Evolutionary conservation across 2,888 invertebrate species (phyloP).

Genomic region (Eilema caniola): DNA sequence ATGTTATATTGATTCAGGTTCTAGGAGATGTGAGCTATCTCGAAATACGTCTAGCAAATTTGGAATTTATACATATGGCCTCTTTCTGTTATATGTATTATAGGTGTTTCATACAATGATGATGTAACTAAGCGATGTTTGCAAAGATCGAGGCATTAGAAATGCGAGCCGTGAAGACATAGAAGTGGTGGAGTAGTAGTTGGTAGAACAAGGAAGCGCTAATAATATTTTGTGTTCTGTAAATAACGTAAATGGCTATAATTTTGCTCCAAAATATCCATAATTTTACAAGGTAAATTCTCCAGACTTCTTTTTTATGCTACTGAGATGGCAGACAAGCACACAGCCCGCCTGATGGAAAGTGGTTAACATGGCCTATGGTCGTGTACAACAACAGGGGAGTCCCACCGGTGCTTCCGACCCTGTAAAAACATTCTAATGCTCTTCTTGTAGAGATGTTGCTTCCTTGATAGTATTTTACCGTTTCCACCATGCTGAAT

Average conservation of each 20-base stretch:
- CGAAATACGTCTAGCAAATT: neutral
- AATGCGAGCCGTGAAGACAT: neutral
- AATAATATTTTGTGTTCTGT: neutral
- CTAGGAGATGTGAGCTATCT: neutral
- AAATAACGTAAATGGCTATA: neutral
- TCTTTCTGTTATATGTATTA: neutral
- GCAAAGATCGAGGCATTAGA: neutral
- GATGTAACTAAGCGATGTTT: neutral
- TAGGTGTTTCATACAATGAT: neutral
- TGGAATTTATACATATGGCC: neutral
- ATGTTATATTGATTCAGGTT: neutral
- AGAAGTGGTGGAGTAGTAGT: neutral
- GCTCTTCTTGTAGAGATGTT: too few relatives aligned
- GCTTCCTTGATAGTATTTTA: too few relatives aligned
- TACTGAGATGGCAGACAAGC: too few relatives aligned
- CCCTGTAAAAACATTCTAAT: too few relatives aligned
- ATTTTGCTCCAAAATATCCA: neutral
- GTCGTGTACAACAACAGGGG: too few relatives aligned
- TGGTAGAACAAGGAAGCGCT: neutral
- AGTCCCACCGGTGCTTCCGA: too few relatives aligned
- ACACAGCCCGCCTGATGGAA: too few relatives aligned
- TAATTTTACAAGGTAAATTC: neutral
- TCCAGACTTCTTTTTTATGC: too few relatives aligned
- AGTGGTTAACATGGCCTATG: too few relatives aligned
- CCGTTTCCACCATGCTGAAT: too few relatives aligned